These are phyloP conservation scores for Gorsachius goisagi DNA, from an alignment of 2,113 vertebrate genomes.

Conservation along the genomic window DNA sequence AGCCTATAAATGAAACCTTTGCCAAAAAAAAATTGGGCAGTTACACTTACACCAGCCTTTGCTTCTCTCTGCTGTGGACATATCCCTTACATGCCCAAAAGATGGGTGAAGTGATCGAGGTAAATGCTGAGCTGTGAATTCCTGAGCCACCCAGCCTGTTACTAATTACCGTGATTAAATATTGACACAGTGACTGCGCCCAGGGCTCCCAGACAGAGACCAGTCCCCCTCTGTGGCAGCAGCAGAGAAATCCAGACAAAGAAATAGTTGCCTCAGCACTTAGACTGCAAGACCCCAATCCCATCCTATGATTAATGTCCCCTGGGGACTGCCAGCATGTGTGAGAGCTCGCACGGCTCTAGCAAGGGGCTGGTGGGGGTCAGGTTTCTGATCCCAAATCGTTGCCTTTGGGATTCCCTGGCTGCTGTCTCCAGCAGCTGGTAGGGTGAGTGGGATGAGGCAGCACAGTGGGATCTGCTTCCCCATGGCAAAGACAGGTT, in stretches of 20 bases:
- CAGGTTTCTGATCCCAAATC: not conserved
- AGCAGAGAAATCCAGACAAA: conserved; percentile 2
- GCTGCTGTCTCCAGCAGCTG: not conserved
- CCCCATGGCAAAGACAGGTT: accelerated
- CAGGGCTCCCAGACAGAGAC: conserved; percentile 14
- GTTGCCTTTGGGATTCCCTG: not conserved
- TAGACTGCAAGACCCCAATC: not conserved
- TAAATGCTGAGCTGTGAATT: conserved; percentile 47
- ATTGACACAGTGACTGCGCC: conserved; percentile 50
- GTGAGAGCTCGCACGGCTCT: not conserved
- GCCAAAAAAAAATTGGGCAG: not conserved
- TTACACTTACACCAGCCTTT: not conserved
- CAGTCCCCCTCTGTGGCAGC: not conserved
- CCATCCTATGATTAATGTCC: not conserved
- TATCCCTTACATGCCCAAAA: not conserved
- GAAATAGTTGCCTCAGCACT: not conserved
- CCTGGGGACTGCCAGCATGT: not conserved
- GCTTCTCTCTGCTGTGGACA: not conserved
- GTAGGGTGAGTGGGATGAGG: accelerated
- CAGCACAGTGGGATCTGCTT: not conserved
- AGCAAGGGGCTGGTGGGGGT: not conserved
- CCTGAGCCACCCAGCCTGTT: conserved; percentile 43
- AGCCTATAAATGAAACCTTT: not conserved
- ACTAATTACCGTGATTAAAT: conserved; percentile 56
- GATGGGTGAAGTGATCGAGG: not conserved